Evolutionary conservation across 2,797 vertebrate species (phyloP).

Genomic region (Choloepus didactylus): DNA sequence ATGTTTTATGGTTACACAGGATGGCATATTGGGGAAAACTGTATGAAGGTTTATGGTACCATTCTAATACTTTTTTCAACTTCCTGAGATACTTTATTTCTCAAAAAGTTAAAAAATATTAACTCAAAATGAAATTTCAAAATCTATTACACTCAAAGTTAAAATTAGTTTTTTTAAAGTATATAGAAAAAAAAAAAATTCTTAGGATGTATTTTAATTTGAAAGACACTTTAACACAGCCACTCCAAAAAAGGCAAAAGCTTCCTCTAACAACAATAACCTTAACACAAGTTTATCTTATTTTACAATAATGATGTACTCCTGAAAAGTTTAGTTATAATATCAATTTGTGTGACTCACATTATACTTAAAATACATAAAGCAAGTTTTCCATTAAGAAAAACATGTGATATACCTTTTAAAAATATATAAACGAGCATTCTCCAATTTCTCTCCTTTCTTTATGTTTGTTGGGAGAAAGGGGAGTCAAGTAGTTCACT

Average conservation of each 20-base stretch:
- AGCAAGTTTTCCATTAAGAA: slow-evolving; percentile 36
- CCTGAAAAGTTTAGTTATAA: slow-evolving; percentile 44
- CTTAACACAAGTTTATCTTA: slow-evolving; percentile 18
- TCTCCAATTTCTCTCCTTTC: slow-evolving; percentile 54
- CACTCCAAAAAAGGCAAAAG: background rate
- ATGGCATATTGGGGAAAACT: no score
- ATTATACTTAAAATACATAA: slow-evolving; percentile 37
- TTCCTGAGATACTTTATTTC: no score
- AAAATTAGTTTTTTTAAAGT: background rate
- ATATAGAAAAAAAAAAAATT: background rate
- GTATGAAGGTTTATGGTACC: no score
- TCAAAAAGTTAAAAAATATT: no score
- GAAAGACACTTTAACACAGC: slow-evolving; percentile 17
- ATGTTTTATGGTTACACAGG: no score
- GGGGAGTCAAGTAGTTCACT: background rate
- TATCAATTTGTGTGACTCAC: slow-evolving; percentile 47
- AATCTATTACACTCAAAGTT: no score
- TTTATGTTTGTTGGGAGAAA: background rate
- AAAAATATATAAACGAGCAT: slow-evolving; percentile 12
- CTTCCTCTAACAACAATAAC: background rate
- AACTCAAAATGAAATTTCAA: no score
- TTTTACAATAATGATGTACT: slow-evolving; percentile 37
- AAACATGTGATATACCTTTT: background rate
- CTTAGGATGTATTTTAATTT: slow-evolving; percentile 15
- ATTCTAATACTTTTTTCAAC: no score